These are phyloP conservation scores for Glaucomys volans DNA, from an alignment of 2,113 vertebrate genomes.

Conservation along the genomic window DNA sequence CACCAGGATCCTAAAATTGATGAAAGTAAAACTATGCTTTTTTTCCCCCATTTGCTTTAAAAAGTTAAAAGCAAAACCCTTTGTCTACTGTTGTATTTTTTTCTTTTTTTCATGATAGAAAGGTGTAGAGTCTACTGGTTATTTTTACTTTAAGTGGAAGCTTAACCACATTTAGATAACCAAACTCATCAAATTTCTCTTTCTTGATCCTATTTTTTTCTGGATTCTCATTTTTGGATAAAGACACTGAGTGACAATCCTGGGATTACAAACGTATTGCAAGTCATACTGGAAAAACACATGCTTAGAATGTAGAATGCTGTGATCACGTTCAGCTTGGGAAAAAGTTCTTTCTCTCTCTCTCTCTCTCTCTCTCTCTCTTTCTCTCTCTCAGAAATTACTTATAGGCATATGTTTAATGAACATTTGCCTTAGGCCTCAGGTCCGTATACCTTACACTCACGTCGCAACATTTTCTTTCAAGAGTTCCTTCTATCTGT, in stretches of 20 bases:
- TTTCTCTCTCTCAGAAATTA: background rate
- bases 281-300: background rate
- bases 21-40: background rate
- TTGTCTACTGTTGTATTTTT: background rate
- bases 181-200: background rate
- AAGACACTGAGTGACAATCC: background rate
- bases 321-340: background rate
- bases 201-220: background rate
- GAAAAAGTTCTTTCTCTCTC: background rate
- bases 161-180: background rate
- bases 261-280: background rate
- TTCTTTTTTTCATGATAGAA: slow-evolving; percentile 11
- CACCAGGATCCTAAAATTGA: background rate
- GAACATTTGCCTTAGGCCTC: background rate
- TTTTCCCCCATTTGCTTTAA: background rate
- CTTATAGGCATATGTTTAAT: background rate
- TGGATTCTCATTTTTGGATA: background rate
- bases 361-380: background rate
- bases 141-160: slow-evolving; percentile 56
- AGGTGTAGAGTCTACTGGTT: background rate
- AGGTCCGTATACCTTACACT: background rate
- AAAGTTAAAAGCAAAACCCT: background rate
- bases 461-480: background rate
- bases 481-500: background rate
- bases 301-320: background rate